Evolutionary conservation across 2,888 invertebrate genomes (phyloP).

Genomic region (Lithophane ornitopus): DNA sequence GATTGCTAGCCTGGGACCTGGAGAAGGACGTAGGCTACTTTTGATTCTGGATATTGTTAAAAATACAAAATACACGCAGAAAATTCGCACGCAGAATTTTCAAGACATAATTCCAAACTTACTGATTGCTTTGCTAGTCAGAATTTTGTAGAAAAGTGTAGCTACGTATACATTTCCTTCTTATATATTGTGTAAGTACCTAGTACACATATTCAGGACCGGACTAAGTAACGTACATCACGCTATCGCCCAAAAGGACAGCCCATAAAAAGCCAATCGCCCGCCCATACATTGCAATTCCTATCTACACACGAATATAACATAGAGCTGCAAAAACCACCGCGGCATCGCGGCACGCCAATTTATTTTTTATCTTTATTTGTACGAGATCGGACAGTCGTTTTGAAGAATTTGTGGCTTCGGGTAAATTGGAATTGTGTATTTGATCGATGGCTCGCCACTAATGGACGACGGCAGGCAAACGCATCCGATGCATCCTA

Average conservation of each 20-base stretch:
- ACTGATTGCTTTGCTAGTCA: not conserved
- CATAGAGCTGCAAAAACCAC: constrained; percentile 68
- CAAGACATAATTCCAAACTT: not conserved
- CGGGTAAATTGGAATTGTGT: constrained; percentile 88
- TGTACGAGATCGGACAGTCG: constrained; percentile 78
- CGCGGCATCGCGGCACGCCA: constrained; percentile 57
- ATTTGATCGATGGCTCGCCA: constrained; percentile 84
- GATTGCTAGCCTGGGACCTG: not conserved
- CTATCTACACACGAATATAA: constrained; percentile 60
- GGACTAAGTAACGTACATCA: constrained; percentile 23
- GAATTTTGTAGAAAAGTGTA: not conserved
- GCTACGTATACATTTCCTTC: not conserved
- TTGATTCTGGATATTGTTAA: not conserved
- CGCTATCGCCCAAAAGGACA: constrained; percentile 58
- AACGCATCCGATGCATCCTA: constrained; percentile 76
- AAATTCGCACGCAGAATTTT: too few species aligned
- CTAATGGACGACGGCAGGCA: constrained; percentile 80
- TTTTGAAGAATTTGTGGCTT: constrained; percentile 88
- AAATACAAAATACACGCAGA: not conserved
- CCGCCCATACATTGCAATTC: constrained; percentile 50
- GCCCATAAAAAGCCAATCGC: constrained; percentile 56
- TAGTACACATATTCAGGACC: not conserved
- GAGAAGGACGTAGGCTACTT: not conserved
- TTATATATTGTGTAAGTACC: not conserved
- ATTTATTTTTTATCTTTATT: constrained; percentile 83